Percentiles rank a stretch among this genome's conserved stretches.
phyloP scores from a whole-genome alignment of 2,113 vertebrate species.

The Lampris incognitus region DNA sequence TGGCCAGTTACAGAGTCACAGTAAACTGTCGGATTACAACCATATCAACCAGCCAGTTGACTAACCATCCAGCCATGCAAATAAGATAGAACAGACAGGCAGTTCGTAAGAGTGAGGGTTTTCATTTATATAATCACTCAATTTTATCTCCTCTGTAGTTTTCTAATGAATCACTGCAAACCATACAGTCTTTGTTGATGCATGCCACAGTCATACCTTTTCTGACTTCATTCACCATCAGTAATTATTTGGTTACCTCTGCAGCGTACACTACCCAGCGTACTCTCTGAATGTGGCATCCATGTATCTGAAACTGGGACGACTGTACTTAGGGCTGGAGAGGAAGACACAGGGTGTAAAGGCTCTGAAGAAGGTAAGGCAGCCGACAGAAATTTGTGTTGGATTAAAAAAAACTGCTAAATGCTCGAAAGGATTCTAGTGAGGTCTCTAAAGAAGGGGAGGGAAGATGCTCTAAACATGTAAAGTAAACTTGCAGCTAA shows the following conservation, averaged over 20 bases:
- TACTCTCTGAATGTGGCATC: constrained; percentile 98
- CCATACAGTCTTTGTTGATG: not conserved
- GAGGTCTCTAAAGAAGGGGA: too few species aligned
- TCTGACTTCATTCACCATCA: too few species aligned
- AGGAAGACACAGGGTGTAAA: constrained; percentile 87
- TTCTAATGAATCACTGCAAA: not conserved
- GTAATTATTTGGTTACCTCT: constrained; percentile 25
- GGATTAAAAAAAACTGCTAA: not conserved
- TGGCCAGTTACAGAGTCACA: too few species aligned
- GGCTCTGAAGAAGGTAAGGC: constrained; percentile 90
- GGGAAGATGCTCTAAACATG: too few species aligned
- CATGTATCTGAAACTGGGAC: constrained; percentile 96
- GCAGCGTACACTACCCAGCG: constrained; percentile 92
- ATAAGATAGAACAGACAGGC: too few species aligned
- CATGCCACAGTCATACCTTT: not conserved
- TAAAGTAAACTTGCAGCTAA: too few species aligned
- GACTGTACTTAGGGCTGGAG: constrained; percentile 91
- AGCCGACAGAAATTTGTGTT: not conserved
- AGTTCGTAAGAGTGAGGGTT: too few species aligned
- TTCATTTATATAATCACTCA: not conserved
- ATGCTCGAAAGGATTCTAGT: too few species aligned
- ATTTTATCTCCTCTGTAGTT: not conserved
- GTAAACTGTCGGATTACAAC: too few species aligned
- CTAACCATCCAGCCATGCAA: too few species aligned
- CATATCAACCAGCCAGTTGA: too few species aligned